Percentiles rank a stretch among this genome's conserved stretches.
phyloP scores from a whole-genome alignment of 2,797 vertebrate genomes.

The Podarcis siculus region DNA sequence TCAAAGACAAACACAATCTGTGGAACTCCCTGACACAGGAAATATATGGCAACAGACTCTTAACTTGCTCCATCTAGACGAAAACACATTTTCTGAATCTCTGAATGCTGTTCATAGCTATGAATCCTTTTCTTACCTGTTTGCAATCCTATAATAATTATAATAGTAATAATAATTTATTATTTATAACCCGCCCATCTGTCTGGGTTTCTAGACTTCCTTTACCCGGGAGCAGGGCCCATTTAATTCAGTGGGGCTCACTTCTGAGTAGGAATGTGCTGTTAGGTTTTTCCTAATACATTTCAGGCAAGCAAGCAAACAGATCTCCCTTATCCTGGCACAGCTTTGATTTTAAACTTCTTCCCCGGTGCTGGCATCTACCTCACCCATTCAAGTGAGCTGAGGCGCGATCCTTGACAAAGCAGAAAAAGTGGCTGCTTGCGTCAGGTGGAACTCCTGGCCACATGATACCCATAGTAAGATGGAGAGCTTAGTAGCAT shows the following conservation, averaged over 20 bases:
- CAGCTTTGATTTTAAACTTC: neutral
- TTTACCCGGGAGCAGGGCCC: neutral
- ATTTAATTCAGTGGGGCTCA: neutral
- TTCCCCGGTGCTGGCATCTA: neutral
- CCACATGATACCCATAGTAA: neutral
- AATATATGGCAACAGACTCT: neutral
- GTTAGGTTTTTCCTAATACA: neutral
- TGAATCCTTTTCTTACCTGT: neutral
- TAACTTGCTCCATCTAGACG: neutral
- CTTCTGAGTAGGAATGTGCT: neutral
- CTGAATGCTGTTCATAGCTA: neutral
- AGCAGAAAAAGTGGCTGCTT: neutral
- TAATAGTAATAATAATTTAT: no score
- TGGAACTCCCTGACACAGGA: neutral
- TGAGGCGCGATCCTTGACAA: neutral
- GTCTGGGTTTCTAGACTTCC: no score
- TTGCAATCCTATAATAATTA: neutral
- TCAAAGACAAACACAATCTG: neutral
- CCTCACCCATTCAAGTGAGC: neutral
- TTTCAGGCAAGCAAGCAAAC: neutral
- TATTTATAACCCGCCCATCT: no score
- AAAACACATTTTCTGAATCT: neutral
- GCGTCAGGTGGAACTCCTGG: neutral
- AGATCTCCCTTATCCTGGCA: neutral
- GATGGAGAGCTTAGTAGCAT: no score